phyloP scores from a whole-genome alignment of 2,113 vertebrate species.

The Carassius gibelio region DNA sequence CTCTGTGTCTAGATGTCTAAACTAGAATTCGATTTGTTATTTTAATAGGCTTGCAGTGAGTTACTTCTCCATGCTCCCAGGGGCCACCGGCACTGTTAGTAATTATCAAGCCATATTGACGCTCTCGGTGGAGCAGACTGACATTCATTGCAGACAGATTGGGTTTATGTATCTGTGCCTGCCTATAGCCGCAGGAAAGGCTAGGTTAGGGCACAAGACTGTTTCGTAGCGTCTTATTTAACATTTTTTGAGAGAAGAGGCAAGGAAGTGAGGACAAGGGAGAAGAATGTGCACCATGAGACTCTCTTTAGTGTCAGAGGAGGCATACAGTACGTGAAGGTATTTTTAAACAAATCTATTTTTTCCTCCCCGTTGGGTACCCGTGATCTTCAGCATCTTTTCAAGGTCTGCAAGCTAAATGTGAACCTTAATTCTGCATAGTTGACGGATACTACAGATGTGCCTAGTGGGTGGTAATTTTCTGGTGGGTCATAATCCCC shows the following conservation, averaged over 20 bases:
- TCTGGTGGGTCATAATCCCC: conserved; percentile 4
- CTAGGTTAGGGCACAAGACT: conserved; percentile 34
- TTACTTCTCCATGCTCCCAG: conserved; percentile 16
- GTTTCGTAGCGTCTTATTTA: conserved; percentile 7
- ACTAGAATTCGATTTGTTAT: conserved; percentile 36
- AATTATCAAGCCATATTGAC: conserved; percentile 56
- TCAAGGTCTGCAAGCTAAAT: conserved; percentile 25
- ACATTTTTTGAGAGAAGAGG: neutral
- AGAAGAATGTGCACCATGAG: conserved; percentile 14
- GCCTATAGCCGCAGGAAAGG: conserved; percentile 28
- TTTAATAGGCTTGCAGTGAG: conserved; percentile 34
- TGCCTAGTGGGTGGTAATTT: neutral
- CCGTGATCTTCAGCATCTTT: conserved; percentile 13
- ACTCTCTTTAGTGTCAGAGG: conserved; percentile 43
- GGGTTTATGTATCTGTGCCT: conserved; percentile 49
- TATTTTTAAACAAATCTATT: conserved; percentile 58
- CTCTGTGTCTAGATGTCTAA: conserved; percentile 1
- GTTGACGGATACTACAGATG: conserved; percentile 16
- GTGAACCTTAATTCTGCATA: conserved; percentile 40
- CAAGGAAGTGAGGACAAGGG: conserved; percentile 16
- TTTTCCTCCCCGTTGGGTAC: conserved; percentile 28
- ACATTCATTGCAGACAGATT: conserved; percentile 48
- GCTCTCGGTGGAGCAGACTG: conserved; percentile 27
- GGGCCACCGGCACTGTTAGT: conserved; percentile 46
- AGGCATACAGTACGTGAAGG: conserved; percentile 38